Evolutionary conservation across 2,888 invertebrate genomes (phyloP).

Genomic region (Apotomis turbidana): DNA sequence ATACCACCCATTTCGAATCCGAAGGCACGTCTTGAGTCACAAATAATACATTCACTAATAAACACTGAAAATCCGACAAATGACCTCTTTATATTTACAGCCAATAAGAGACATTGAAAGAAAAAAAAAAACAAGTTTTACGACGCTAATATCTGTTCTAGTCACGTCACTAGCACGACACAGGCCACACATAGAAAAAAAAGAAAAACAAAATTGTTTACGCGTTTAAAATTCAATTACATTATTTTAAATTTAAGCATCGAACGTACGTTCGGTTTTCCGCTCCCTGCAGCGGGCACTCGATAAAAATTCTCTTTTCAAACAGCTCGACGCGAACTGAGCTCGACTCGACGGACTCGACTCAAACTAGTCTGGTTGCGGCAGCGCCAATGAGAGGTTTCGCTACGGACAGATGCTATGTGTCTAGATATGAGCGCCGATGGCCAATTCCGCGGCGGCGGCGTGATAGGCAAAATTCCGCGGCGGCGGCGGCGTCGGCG

Average conservation of each 20-base stretch:
- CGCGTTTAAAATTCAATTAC: slow-evolving; percentile 30
- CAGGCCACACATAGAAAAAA: slow-evolving; percentile 21
- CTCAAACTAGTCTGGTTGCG: slow-evolving; percentile 45
- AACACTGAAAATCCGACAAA: slow-evolving; percentile 24
- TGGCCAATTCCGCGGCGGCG: no score
- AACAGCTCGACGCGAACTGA: slow-evolving; percentile 46
- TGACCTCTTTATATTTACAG: slow-evolving; percentile 25
- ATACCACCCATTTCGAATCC: slow-evolving; percentile 32
- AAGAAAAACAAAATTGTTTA: slow-evolving; percentile 38
- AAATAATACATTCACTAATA: slow-evolving; percentile 22
- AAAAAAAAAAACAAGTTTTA: slow-evolving; percentile 16
- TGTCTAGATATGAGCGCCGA: no score
- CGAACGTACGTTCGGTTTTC: slow-evolving; percentile 48
- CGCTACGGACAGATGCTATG: slow-evolving; percentile 37
- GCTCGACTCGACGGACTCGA: slow-evolving; percentile 29
- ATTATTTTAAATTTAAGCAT: slow-evolving; percentile 44
- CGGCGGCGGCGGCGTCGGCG: no score
- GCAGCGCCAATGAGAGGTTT: slow-evolving; percentile 45
- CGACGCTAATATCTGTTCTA: slow-evolving; percentile 9
- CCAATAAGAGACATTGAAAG: slow-evolving; percentile 21
- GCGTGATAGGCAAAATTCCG: no score
- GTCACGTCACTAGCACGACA: slow-evolving; percentile 29
- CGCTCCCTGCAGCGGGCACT: slow-evolving; percentile 46
- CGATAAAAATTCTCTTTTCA: slow-evolving; percentile 48
- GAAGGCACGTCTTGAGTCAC: slow-evolving; percentile 4